Base-by-base conservation (phyloP, 2,888 invertebrate species). In the Anodontia alba region DNA sequence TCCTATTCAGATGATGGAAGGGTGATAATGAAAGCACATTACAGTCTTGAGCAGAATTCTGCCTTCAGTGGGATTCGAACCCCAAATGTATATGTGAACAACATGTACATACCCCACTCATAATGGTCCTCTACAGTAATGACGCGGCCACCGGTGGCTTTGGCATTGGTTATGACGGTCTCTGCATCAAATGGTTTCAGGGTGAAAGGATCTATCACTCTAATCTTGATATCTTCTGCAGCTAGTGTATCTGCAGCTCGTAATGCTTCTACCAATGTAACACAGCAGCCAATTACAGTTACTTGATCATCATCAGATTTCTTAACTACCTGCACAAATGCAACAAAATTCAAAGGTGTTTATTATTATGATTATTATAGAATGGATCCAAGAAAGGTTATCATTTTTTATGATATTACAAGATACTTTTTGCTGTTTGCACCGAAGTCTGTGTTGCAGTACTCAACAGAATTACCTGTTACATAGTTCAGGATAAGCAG, bases 91-190 rank as follows among this genome's bases (percentile, higher is more conserved):
- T n/a, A n/a, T n/a, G n/a, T n/a, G n/a, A n/a, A n/a, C n/a, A n/a
- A n/a, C 12, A 54, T 54, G 26, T 33, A 69, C 90, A 84, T 67
- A 96, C 97, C 99, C 94, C 97, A 97, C 87, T 97, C 96, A 94
- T 99, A 99, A 95, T 99, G 99, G 94, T 99, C 99, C 95, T 99
- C 99, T 0, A 99, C 98, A 46, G 98, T 98, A 71, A 99, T 94
- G 76, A 99, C 96, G 15, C 96, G 95, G 0, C 98, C 98, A 10
- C 97, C 97, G 76, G 96, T 96, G 75, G 96, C 97, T 83, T 96
- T 95, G 1, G 98, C 99, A 94, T 98, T 96, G 73, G 95, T 95
- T 54, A 97, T 94, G 54, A 99, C 96, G 0, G 96, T 96, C 0
- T 96, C 96, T 75, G 95, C 96, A 95, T 99, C 99, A 88, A 99